Base-by-base conservation (phyloP, 2,113 vertebrate genomes). In the Symphodus melops region DNA sequence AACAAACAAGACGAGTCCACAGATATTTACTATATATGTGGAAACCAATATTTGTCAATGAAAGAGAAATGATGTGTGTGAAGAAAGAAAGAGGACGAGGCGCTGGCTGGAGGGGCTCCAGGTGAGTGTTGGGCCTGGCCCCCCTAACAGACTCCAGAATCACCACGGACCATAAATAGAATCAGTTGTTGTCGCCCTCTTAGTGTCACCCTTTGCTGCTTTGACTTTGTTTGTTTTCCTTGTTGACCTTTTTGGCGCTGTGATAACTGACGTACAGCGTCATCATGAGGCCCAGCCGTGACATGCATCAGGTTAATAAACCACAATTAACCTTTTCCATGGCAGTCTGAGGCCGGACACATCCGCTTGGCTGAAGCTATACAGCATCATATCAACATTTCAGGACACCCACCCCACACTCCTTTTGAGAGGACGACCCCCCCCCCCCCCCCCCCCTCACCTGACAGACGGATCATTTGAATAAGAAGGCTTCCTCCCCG, bases 401-500 rank as follows among this genome's bases (percentile, higher is more conserved):
- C 8, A 25, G 16, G 14, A 56, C 20, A 19, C 16, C 19, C 9
- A 12, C 14, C 9, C 28, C 28, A 33, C 28, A 33, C n/a, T 19
- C 46, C 19, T 46, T 48, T 12, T 42, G 21, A 36, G 20, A 44
- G 16, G 19, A 62, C 23, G 19, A 1, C 5, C 25, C 20, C 46
- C 33, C 36, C 37, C 19, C 19, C 58, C 60, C 46, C 33, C 36
- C n/a, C n/a, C n/a, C 46, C 33, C 36, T 48, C 19, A 23, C 58
- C 60, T 42, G 25, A 37, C n/a, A 65, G 20, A 49, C 16, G 9
- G 52, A 60, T 49, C 49, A 55, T 61, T 69, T 62, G 20, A 53
- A 46, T 64, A 37, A 23, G 36, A 37, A 52, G 54, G 17, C 21
- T 17, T 11, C 12, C 20, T 4, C 17, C 20, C 68, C 39, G 46